Evolutionary conservation across 2,888 invertebrate genomes (phyloP), one percentile per base, ranked within the genome.

Genomic region (Hemicrepidius hirtus): DNA sequence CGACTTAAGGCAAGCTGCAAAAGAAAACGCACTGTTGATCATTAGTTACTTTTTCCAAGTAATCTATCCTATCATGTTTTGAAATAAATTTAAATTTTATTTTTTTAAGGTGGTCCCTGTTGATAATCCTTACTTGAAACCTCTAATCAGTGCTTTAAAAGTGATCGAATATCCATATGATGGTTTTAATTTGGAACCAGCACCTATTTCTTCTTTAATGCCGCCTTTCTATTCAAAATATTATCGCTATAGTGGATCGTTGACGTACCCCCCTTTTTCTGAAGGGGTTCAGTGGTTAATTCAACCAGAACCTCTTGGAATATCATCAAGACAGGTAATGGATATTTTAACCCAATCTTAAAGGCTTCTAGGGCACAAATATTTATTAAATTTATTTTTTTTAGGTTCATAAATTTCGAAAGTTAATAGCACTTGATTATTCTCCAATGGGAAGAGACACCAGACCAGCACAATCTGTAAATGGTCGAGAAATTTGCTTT

Each of bases 281-380:
- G 89, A 91, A 81, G 87, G 89, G 7, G 89, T 89, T 3, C 87
- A 87, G 53, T 91, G 91, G 91, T 89, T 92, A 74, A 81, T 91
- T 12, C 88, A 89, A 68, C 88, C 90, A 0, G 88, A 90, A 78
- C 87, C 90, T 0, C 80, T 90, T 72, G 85, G 88, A 32, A 88
- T 91, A 64, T 90, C 91, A 4, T 84, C 87, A 7, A 83, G 83
- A n/a, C n/a, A n/a, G n/a, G n/a, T n/a, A n/a, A n/a, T n/a, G n/a
- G n/a, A n/a, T n/a, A n/a, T n/a, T n/a, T n/a, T n/a, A n/a, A n/a
- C n/a, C n/a, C n/a, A n/a, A n/a, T n/a, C n/a, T n/a, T n/a, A n/a
- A n/a, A n/a, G n/a, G n/a, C n/a, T n/a, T n/a, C n/a, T n/a, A n/a
- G n/a, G n/a, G n/a, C n/a, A n/a, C n/a, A n/a, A n/a, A n/a, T n/a